Evolutionary conservation across 1,140 invertebrate genomes (phyloP).

Genomic region (Drosophila yakuba): DNA sequence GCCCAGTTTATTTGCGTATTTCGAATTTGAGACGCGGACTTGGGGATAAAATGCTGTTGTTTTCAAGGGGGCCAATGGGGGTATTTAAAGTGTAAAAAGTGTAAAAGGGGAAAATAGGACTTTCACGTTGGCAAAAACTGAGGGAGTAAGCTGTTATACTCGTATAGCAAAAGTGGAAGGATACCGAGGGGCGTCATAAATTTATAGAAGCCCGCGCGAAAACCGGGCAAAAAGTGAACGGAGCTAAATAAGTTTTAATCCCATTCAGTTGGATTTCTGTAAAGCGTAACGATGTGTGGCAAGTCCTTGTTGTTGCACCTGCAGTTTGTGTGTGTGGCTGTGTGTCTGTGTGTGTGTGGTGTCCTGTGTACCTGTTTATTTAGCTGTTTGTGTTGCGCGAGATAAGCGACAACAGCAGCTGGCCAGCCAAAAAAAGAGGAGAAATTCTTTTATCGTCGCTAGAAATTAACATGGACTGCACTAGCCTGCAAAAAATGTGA

Average conservation of each 20-base stretch:
- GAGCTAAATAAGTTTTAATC: slow-evolving; percentile 78
- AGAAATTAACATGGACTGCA: slow-evolving; percentile 48
- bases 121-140: background rate
- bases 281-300: slow-evolving; percentile 47
- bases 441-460: slow-evolving; percentile 19
- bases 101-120: background rate
- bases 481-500: slow-evolving; percentile 21
- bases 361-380: slow-evolving; percentile 42
- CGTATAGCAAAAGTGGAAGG: slow-evolving; percentile 10
- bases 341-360: slow-evolving; percentile 5
- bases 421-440: slow-evolving; percentile 34
- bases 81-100: background rate
- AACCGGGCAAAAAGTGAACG: slow-evolving; percentile 24
- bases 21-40: slow-evolving; percentile 51
- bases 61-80: background rate
- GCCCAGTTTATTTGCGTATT: slow-evolving; percentile 71
- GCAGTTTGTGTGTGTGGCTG: slow-evolving; percentile 15
- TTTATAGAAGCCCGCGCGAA: slow-evolving; percentile 51
- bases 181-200: slow-evolving; percentile 52
- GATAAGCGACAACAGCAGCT: slow-evolving; percentile 47
- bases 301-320: slow-evolving; percentile 40
- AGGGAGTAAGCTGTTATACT: background rate
- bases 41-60: slow-evolving; percentile 19
- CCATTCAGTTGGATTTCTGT: slow-evolving; percentile 70
- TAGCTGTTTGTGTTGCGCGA: slow-evolving; percentile 51